Base-by-base conservation (phyloP, 1,140 invertebrate species). In the Tribolium castaneum region DNA sequence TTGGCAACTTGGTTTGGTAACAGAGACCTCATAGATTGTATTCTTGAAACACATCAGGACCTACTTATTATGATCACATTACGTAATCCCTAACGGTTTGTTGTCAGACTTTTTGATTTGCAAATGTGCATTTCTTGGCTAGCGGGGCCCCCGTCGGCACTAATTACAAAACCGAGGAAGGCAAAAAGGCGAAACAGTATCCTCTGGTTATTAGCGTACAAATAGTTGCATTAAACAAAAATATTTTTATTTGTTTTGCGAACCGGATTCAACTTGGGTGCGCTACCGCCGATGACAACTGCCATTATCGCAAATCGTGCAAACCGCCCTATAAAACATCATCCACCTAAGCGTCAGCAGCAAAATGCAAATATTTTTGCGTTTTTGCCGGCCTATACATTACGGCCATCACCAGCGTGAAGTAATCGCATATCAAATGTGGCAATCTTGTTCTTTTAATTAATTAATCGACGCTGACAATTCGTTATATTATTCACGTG, bases 401-500 rank as follows among this genome's bases (percentile, higher is more conserved):
- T 16, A 56, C 54, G 16, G 22, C 3, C 50, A 12, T 13, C 16
- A 19, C 1, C 16, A 19, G 4, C 52, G 14, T 16, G 52, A 56
- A 19, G 52, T 16, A 56, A 56, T 56, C 54, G 54, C 54, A 59
- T 59, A 59, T 59, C 54, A 59, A 22, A 59, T 59, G 54, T 25
- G 54, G 22, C 54, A 59, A 59, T 59, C 54, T 59, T 59, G 54
- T 30, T 25, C 54, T 59, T 59, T 59, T 66, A 66, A 66, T 66
- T 35, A 66, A 66, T 66, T 66, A 66, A 66, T 66, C 59, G 59
- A 5, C 25, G 59, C 10, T 66, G 59, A 66, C 59, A 35, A 66
- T 66, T 66, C 59, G 12, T 66, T 66, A 66, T 66, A 34, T 66
- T 66, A 66, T 66, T 66, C 30, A 66, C 39, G 35, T 66, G 59